Percentiles rank a stretch among this genome's conserved stretches.
Evolutionary conservation across 37 sponge, comb jelly and placozoan genomes (phyloP).

Genomic region (Spongilla lacustris): DNA sequence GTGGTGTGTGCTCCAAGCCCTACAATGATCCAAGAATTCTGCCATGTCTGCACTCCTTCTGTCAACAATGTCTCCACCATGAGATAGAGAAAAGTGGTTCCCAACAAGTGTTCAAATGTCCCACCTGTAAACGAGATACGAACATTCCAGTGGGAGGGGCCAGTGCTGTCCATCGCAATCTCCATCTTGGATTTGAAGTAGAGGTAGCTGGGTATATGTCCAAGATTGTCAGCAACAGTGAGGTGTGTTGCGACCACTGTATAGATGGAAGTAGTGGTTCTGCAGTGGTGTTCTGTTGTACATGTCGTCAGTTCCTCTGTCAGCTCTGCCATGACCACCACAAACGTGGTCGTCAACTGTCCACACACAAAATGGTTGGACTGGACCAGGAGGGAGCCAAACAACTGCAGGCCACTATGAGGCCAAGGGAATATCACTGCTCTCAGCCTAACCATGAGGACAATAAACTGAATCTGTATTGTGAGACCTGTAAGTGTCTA

Average conservation of each 20-base stretch:
- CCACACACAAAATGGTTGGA: neutral
- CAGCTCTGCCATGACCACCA: neutral
- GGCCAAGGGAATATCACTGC: neutral
- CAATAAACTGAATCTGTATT: neutral
- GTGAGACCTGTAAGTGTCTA: neutral
- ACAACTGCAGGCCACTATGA: neutral
- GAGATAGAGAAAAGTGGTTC: neutral
- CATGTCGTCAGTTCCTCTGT: neutral
- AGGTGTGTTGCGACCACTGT: neutral
- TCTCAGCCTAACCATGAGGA: neutral
- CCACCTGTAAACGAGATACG: neutral
- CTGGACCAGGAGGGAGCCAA: constrained; percentile 1
- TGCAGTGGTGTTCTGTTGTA: neutral
- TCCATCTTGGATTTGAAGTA: neutral
- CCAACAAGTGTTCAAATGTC: neutral
- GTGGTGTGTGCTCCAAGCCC: too few relatives aligned
- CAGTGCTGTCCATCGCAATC: neutral
- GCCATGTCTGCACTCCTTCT: too few relatives aligned
- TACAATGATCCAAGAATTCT: too few relatives aligned
- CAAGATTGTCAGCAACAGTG: neutral
- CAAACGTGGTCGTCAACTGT: neutral
- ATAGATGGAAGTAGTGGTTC: neutral
- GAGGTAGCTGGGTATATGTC: neutral
- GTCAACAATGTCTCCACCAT: too few relatives aligned
- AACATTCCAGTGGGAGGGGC: neutral